phyloP scores from a whole-genome alignment of 1,140 invertebrate genomes.

The Andricus grossulariae region DNA sequence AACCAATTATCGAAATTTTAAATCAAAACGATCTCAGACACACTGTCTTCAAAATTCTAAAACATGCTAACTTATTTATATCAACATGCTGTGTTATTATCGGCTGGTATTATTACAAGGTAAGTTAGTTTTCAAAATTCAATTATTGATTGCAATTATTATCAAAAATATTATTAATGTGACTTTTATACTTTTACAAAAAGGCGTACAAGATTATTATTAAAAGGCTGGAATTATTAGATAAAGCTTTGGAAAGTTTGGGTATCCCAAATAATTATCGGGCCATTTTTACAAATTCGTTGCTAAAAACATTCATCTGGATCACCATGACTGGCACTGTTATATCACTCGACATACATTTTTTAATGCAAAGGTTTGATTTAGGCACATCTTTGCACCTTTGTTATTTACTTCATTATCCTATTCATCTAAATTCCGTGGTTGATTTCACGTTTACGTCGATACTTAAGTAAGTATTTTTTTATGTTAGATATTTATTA shows the following conservation, averaged over 20 bases:
- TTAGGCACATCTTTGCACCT: not conserved
- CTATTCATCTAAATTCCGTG: not conserved
- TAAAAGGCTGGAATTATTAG: not conserved
- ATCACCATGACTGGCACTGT: not conserved
- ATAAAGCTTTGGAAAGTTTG: not conserved
- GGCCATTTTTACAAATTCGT: not conserved
- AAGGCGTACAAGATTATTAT: not conserved
- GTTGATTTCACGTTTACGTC: not conserved
- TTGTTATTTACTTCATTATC: not conserved
- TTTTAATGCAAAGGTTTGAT: not conserved
- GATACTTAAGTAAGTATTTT: not conserved
- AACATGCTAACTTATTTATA: not conserved
- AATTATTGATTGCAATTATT: not conserved
- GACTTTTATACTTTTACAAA: not conserved
- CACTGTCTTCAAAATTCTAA: not conserved
- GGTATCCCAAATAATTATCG: not conserved
- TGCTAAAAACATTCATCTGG: not conserved
- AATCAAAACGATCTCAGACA: not conserved
- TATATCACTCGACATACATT: no score
- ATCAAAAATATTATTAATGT: not conserved
- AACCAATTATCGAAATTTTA: not conserved
- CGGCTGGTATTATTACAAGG: conserved; percentile 12
- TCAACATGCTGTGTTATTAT: not conserved
- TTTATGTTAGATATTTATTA: no score
- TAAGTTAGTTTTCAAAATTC: not conserved